A percentile compares a stretch with the other conserved stretches of the same genome.
phyloP scores from a whole-genome alignment of 2,888 invertebrate genomes.

The Sphaeridia pumilis region DNA sequence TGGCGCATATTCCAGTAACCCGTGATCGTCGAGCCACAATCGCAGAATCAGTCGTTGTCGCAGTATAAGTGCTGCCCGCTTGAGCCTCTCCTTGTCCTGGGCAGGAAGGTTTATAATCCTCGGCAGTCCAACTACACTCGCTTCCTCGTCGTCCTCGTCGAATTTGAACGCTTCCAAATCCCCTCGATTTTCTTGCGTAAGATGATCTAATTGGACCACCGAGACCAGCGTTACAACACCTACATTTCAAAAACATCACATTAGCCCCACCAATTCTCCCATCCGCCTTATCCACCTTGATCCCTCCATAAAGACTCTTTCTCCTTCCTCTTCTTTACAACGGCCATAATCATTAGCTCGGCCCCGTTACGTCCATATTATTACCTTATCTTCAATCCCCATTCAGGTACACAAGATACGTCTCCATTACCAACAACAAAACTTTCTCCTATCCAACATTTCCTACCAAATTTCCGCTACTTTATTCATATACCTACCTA shows the following conservation, averaged over 20 bases:
- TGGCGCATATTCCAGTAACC: slow-evolving; percentile 40
- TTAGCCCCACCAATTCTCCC: neutral
- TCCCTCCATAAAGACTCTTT: too few species aligned
- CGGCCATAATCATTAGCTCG: too few species aligned
- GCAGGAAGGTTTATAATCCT: slow-evolving; percentile 71
- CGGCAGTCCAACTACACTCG: slow-evolving; percentile 8
- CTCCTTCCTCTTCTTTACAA: neutral
- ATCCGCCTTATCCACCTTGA: too few species aligned
- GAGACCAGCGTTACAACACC: slow-evolving; percentile 74
- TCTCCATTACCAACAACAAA: too few species aligned
- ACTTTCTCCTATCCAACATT: too few species aligned
- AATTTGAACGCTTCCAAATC: slow-evolving; percentile 7
- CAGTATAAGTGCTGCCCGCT: slow-evolving; percentile 64
- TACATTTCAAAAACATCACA: slow-evolving; percentile 38
- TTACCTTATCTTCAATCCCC: too few species aligned
- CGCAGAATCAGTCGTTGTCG: slow-evolving; percentile 73
- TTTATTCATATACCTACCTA: too few species aligned
- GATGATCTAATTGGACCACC: slow-evolving; percentile 57
- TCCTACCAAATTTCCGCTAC: too few species aligned
- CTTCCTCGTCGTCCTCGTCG: slow-evolving; percentile 3
- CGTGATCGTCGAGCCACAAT: slow-evolving; percentile 57
- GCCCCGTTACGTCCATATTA: too few species aligned
- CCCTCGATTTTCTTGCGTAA: slow-evolving; percentile 24
- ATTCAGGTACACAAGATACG: too few species aligned
- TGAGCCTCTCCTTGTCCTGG: slow-evolving; percentile 69